Evolutionary conservation across 2,113 vertebrate species (phyloP).

Genomic region (Pitta sordida): DNA sequence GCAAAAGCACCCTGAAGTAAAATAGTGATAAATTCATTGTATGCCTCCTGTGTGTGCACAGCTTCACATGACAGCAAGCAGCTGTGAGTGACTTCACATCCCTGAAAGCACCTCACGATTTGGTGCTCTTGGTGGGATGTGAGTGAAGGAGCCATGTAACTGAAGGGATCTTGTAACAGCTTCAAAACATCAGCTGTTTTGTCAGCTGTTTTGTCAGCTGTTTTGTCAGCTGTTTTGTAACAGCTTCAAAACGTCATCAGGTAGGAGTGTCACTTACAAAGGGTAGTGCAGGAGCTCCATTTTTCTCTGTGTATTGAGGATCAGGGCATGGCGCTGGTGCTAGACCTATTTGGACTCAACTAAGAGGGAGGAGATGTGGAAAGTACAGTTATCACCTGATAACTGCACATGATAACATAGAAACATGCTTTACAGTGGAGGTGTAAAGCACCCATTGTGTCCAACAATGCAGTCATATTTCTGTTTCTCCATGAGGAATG

Average conservation of each 20-base stretch:
- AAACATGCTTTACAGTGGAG: too few relatives aligned
- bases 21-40: neutral
- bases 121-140: neutral
- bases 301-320: neutral
- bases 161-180: neutral
- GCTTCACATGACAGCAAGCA: neutral
- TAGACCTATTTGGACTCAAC: neutral
- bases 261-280: neutral
- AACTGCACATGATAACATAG: too few relatives aligned
- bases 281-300: neutral
- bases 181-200: neutral
- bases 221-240: too few relatives aligned
- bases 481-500: neutral
- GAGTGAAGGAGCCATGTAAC: neutral
- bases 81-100: neutral
- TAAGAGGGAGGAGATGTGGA: neutral
- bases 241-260: neutral
- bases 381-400: neutral
- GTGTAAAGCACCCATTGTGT: neutral
- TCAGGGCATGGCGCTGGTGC: rapidly evolving
- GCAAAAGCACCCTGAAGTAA: neutral
- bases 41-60: neutral
- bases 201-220: too few relatives aligned
- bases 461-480: neutral
- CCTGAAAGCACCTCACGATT: neutral